Conservation (phyloP, 2,888 invertebrate species). For the Cosmorhoe ocellata region DNA sequence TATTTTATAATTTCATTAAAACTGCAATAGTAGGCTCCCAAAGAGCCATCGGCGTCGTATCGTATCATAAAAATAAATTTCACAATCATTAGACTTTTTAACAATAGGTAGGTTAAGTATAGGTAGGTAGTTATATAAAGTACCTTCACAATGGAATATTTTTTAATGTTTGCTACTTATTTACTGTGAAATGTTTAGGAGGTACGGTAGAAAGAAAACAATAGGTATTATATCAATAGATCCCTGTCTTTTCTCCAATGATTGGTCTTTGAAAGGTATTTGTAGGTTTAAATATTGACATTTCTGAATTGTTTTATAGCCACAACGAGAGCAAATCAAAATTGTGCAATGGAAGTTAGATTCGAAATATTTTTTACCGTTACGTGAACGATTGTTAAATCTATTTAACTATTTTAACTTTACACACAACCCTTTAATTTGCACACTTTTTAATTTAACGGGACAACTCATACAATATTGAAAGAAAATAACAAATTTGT, state of each 20-base stretch:
- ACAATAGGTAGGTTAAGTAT: constrained; percentile 23
- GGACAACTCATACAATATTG: constrained; percentile 59
- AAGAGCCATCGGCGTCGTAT: constrained; percentile 38
- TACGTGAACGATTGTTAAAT: constrained; percentile 67
- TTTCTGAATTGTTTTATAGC: constrained; percentile 54
- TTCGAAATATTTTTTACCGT: constrained; percentile 58
- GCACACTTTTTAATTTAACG: constrained; percentile 74
- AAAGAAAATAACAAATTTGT: constrained; percentile 43
- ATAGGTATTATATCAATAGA: constrained; percentile 51
- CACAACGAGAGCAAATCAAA: constrained; percentile 41
- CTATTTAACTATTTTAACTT: constrained; percentile 80
- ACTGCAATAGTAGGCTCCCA: constrained; percentile 58
- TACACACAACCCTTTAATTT: constrained; percentile 83
- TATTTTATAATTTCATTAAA: constrained; percentile 63
- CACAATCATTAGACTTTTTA: constrained; percentile 60
- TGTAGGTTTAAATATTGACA: constrained; percentile 62
- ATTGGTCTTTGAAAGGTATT: constrained; percentile 81
- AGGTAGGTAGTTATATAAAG: constrained; percentile 7
- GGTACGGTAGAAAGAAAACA: constrained; percentile 65
- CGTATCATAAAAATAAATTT: constrained; percentile 56
- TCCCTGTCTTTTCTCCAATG: constrained; percentile 77
- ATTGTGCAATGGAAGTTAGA: constrained; percentile 46
- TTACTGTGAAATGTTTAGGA: constrained; percentile 40
- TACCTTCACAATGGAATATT: constrained; percentile 55
- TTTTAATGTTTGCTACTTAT: constrained; percentile 44